These are phyloP conservation scores for Dynastes tityus DNA, from an alignment of 2,888 invertebrate species.

Conservation along the genomic window DNA sequence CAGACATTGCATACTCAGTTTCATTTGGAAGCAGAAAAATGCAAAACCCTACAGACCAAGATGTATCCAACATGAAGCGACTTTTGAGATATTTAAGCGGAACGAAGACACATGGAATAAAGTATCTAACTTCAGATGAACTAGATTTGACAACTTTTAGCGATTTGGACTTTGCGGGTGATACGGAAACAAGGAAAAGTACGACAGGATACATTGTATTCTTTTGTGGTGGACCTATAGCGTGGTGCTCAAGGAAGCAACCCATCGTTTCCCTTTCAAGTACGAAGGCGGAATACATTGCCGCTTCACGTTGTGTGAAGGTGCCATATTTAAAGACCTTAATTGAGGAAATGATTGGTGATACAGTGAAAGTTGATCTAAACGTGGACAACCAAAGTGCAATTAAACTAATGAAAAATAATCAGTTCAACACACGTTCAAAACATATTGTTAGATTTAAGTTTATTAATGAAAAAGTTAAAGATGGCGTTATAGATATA, in stretches of 20 bases:
- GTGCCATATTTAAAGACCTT: constrained; percentile 28
- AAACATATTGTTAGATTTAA: constrained; percentile 54
- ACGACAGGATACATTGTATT: constrained; percentile 46
- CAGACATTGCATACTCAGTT: constrained; percentile 51
- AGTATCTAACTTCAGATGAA: background rate
- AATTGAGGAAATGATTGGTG: constrained; percentile 35
- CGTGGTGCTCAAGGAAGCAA: constrained; percentile 34
- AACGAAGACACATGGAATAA: background rate
- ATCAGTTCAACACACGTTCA: constrained; percentile 27
- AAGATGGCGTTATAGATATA: constrained; percentile 45
- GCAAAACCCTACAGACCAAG: constrained; percentile 52
- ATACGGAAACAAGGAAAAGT: constrained; percentile 49
- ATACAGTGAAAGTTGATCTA: background rate
- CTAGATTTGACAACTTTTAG: background rate
- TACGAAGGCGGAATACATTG: constrained; percentile 52
- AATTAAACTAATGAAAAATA: constrained; percentile 30
- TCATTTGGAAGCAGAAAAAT: constrained; percentile 51
- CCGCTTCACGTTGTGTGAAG: constrained; percentile 8
- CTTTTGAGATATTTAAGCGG: constrained; percentile 22
- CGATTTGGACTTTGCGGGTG: constrained; percentile 43
- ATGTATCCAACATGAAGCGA: constrained; percentile 51
- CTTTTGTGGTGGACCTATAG: constrained; percentile 24
- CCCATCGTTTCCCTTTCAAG: constrained; percentile 40
- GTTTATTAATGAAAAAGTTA: constrained; percentile 52
- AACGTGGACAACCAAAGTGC: background rate